These are phyloP conservation scores for Aphelinus atriplicis DNA, from an alignment of 1,140 invertebrate species.

Conservation along the genomic window DNA sequence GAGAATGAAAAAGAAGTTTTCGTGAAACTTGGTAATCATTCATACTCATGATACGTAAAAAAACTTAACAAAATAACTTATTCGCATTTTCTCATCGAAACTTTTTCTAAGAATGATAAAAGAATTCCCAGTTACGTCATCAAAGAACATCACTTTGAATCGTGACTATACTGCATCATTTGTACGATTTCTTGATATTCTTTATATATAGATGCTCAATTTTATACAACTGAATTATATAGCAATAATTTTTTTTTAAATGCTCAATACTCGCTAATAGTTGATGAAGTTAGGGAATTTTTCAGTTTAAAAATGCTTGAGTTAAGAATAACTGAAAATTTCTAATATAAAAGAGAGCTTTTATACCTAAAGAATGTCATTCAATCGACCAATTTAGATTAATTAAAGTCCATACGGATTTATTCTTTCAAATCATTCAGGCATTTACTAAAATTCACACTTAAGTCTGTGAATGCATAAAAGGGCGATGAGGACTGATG, in stretches of 20 bases:
- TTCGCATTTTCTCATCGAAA: conserved; percentile 22
- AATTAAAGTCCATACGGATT: neutral
- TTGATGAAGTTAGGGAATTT: no score
- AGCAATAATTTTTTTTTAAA: neutral
- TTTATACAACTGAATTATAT: neutral
- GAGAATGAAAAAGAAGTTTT: conserved; percentile 19
- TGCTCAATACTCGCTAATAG: no score
- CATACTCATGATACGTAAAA: conserved; percentile 22
- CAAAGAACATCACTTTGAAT: neutral
- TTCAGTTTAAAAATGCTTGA: no score
- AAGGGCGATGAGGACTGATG: conserved; percentile 15
- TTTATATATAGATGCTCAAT: neutral
- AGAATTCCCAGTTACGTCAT: neutral
- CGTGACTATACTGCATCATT: neutral
- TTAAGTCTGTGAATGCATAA: conserved; percentile 14
- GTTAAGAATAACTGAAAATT: no score
- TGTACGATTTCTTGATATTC: neutral
- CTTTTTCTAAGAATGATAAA: conserved; percentile 19
- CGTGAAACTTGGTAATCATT: neutral
- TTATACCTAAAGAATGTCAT: conserved; percentile 1
- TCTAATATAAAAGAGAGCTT: neutral
- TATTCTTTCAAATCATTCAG: neutral
- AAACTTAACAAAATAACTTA: conserved; percentile 8
- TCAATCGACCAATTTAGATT: conserved; percentile 1
- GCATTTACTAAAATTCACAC: conserved; percentile 15